A percentile compares a stretch with the other conserved stretches of the same genome.
Evolutionary conservation across 2,797 vertebrate species (phyloP).

Genomic region (Leucoraja ocellata): DNA sequence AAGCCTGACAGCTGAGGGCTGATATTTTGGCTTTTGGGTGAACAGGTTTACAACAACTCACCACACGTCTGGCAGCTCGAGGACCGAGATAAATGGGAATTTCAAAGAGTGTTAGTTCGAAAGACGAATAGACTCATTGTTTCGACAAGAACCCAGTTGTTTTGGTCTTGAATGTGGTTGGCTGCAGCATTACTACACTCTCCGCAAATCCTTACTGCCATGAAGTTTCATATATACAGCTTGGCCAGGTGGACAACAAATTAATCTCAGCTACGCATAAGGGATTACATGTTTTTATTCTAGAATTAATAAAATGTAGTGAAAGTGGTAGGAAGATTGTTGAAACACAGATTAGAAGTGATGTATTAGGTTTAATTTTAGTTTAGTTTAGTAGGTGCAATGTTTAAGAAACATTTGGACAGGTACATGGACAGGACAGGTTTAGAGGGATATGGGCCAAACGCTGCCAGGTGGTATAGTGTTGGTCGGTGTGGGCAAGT

Average conservation of each 20-base stretch:
- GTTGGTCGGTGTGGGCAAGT: too few species aligned
- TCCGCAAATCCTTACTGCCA: conserved; percentile 58
- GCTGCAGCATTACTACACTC: conserved; percentile 45
- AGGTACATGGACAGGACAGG: too few species aligned
- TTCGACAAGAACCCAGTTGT: conserved; percentile 62
- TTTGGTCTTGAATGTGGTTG: conserved; percentile 41
- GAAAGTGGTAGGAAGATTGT: conserved; percentile 42
- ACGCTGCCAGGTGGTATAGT: too few species aligned
- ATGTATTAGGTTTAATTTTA: background rate
- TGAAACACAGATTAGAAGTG: background rate
- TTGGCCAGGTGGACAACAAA: conserved; percentile 65
- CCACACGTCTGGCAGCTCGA: conserved; percentile 53
- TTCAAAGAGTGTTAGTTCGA: conserved; percentile 53
- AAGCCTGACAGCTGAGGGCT: conserved; percentile 54
- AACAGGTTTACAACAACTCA: conserved; percentile 56
- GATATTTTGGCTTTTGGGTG: conserved; percentile 56
- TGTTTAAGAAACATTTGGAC: too few species aligned
- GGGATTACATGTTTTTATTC: conserved; percentile 48
- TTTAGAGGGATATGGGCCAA: too few species aligned
- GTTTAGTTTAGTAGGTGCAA: too few species aligned
- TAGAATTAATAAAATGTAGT: conserved; percentile 47
- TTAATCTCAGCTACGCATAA: conserved; percentile 61
- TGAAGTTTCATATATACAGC: conserved; percentile 54
- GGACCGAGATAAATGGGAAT: conserved; percentile 53
- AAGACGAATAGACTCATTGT: conserved; percentile 53